Percentiles rank a stretch among this genome's conserved stretches.
Conservation (phyloP, 92 coral and sea anemone genomes). For the Pocillopora grandis region DNA sequence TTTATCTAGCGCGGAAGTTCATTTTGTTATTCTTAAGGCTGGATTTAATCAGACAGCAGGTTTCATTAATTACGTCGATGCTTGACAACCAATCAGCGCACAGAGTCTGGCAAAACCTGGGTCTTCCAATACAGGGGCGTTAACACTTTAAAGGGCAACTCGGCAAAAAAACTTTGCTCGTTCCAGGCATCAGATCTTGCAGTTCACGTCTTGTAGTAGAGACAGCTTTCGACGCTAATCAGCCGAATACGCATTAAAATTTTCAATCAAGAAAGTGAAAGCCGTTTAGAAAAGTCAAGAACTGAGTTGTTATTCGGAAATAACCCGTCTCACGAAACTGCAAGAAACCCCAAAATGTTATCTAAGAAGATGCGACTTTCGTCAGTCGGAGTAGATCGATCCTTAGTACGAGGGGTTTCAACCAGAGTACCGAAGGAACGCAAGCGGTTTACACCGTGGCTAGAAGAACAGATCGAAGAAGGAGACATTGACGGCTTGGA, state of each 20-base stretch:
- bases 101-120: neutral
- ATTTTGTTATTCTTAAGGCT: neutral
- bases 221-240: neutral
- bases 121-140: slow-evolving; percentile 13
- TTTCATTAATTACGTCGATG: slow-evolving; percentile 19
- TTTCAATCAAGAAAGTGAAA: slow-evolving; percentile 31
- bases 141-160: slow-evolving; percentile 17
- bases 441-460: slow-evolving; percentile 20
- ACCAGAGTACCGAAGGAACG: slow-evolving; percentile 4
- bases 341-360: slow-evolving; percentile 38
- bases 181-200: neutral
- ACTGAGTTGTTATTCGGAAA: slow-evolving; percentile 26
- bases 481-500: slow-evolving; percentile 35
- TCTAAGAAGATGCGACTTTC: slow-evolving; percentile 26
- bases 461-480: slow-evolving; percentile 14
- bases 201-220: slow-evolving; percentile 3
- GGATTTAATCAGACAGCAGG: neutral
- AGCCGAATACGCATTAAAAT: neutral
- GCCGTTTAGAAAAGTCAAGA: neutral
- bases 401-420: slow-evolving; percentile 8
- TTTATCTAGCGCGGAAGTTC: slow-evolving; percentile 37
- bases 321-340: slow-evolving; percentile 48
- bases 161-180: neutral
- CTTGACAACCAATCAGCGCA: slow-evolving; percentile 21
- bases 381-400: slow-evolving; percentile 31